Evolutionary conservation across 37 sponge, comb jelly and placozoan genomes (phyloP), one percentile per base, ranked within the genome.

Genomic region (Axinella damicornis): DNA sequence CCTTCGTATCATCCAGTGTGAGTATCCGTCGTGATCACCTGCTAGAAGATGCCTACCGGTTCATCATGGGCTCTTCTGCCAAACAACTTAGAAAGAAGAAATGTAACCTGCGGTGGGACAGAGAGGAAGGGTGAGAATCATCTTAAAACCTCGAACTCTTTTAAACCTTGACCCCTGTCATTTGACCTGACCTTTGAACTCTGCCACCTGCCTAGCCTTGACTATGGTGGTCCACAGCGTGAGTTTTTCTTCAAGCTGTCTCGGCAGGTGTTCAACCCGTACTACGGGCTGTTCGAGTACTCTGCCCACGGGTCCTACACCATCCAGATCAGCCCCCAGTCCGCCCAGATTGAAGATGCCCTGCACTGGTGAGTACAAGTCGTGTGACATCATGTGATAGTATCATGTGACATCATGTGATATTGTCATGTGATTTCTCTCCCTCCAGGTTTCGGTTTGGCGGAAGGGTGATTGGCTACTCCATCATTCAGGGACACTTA

Each of bases 231-330:
- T 37, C 95, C 85, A 5, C 58, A 65, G n/a, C 64, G 95, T 13
- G 97, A 96, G 79, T 96, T 96, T 68, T 96, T 94, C 86, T 96
- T 94, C 88, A 70, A 76, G 18, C 63, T 96, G 15, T 96, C 97
- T 22, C 92, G 85, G 13, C 94, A 86, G 62, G 79, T 96, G 68
- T 96, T 96, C 83, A 94, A 94, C 53, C 97, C 97, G 0, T 88
- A 82, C 83, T 94, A 94, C 65, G 97, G 97, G 4, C 77, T 96
- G 28, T 96, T 96, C 70, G 95, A 96, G 87, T 96, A 96, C 90
- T 90, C 95, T 17, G 37, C 83, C 12, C 77, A 84, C 25, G 97
- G 94, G 27, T 86, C 87, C 58, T 96, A 96, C 79, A 96, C 89
- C 34, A 59, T 96, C 6, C 92, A 96, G 53, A 85, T 95, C 32